A percentile compares a stretch with the other conserved stretches of the same genome.
Evolutionary conservation across 1,140 invertebrate species (phyloP).

Genomic region (Papilio dardanus): DNA sequence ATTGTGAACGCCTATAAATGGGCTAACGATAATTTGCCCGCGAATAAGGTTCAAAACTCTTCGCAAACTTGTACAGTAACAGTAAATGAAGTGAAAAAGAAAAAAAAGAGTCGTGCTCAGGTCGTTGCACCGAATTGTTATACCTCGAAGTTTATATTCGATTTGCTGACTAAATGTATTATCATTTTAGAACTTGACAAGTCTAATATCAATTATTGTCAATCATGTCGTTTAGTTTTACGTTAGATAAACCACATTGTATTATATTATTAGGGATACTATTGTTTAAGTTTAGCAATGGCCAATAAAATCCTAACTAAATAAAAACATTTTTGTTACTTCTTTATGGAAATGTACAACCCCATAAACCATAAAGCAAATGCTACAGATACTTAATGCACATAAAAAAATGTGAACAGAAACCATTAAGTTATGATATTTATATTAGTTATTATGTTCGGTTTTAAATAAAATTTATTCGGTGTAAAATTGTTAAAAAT

Average conservation of each 20-base stretch:
- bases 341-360: too few relatives aligned
- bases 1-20: conserved; percentile 25
- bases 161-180: conserved; percentile 23
- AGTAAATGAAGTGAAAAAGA: conserved; percentile 32
- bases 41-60: conserved; percentile 34
- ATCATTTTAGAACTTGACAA: conserved; percentile 5
- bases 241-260: too few relatives aligned
- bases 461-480: not conserved
- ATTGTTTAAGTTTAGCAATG: not conserved
- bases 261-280: too few relatives aligned
- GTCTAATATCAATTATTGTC: not conserved
- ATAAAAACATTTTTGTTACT: too few relatives aligned
- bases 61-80: conserved; percentile 22
- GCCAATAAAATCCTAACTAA: too few relatives aligned
- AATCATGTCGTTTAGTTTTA: not conserved
- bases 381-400: not conserved
- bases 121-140: conserved; percentile 34
- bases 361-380: not conserved
- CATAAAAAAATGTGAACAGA: too few relatives aligned
- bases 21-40: conserved; percentile 16
- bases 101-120: conserved; percentile 21
- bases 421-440: too few relatives aligned
- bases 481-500: not conserved
- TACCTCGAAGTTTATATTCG: conserved; percentile 27
- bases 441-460: not conserved